These are phyloP conservation scores for Chelonus formosanus DNA, from an alignment of 2,888 invertebrate species.

Conservation along the genomic window DNA sequence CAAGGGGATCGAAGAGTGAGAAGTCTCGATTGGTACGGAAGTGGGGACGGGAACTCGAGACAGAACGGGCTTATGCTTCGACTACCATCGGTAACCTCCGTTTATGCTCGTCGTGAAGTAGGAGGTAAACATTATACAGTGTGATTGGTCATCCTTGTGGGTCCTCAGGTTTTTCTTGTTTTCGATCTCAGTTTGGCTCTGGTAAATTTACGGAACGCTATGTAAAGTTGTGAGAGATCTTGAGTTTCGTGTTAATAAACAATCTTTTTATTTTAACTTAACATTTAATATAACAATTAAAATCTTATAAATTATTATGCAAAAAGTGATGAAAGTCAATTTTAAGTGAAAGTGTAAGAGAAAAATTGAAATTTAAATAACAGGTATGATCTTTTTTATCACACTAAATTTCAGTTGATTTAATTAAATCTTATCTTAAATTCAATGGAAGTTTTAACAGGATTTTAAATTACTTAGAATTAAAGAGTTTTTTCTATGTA, in stretches of 20 bases:
- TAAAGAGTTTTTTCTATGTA: too few relatives aligned
- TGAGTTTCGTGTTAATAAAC: too few relatives aligned
- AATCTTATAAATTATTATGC: too few relatives aligned
- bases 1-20: background rate
- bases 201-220: slow-evolving; percentile 24
- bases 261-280: too few relatives aligned
- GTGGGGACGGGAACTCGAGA: slow-evolving; percentile 26
- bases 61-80: slow-evolving; percentile 28
- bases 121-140: slow-evolving; percentile 63
- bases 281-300: too few relatives aligned
- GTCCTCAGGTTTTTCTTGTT: slow-evolving; percentile 59
- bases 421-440: too few relatives aligned
- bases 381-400: background rate
- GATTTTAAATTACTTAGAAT: too few relatives aligned
- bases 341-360: background rate
- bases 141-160: slow-evolving; percentile 62
- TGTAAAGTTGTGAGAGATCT: background rate
- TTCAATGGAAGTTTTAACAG: too few relatives aligned
- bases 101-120: slow-evolving; percentile 50
- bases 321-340: too few relatives aligned
- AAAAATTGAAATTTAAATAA: background rate
- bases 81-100: slow-evolving; percentile 51
- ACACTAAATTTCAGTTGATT: too few relatives aligned
- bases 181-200: slow-evolving; percentile 32
- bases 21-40: background rate